These are phyloP conservation scores for Allobates femoralis DNA, from an alignment of 2,797 vertebrate species.

Conservation along the genomic window DNA sequence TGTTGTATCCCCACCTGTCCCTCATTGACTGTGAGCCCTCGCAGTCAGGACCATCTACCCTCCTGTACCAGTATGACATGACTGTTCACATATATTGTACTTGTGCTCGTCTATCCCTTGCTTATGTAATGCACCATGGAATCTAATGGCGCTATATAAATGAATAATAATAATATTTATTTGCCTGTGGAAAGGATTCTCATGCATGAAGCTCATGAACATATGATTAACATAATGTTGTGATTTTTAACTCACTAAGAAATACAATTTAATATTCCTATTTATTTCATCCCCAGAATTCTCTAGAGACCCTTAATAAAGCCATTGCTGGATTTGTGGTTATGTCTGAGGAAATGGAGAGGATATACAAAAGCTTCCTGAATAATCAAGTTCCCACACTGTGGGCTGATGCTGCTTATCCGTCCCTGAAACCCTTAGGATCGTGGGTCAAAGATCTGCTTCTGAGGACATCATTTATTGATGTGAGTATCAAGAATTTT, in stretches of 20 bases:
- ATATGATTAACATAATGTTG: background rate
- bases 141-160: too few species aligned
- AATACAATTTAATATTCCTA: background rate
- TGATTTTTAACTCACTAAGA: background rate
- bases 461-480: slow-evolving; percentile 80
- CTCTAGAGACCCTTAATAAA: slow-evolving; percentile 79
- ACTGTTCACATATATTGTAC: too few species aligned
- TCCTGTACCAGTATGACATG: too few species aligned
- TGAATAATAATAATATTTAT: too few species aligned
- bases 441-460: slow-evolving; percentile 81
- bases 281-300: slow-evolving; percentile 69
- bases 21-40: too few species aligned
- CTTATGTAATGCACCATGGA: too few species aligned
- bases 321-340: slow-evolving; percentile 80
- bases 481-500: slow-evolving; percentile 72
- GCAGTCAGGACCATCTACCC: too few species aligned
- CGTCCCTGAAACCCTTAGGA: slow-evolving; percentile 81
- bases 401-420: slow-evolving; percentile 76
- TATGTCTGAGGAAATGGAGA: slow-evolving; percentile 86
- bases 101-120: too few species aligned
- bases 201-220: background rate
- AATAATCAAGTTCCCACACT: slow-evolving; percentile 81
- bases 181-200: background rate
- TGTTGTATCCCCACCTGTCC: too few species aligned
- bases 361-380: slow-evolving; percentile 82